Base-by-base conservation (phyloP, 2,797 vertebrate genomes). In the Spondyliosoma cantharus region DNA sequence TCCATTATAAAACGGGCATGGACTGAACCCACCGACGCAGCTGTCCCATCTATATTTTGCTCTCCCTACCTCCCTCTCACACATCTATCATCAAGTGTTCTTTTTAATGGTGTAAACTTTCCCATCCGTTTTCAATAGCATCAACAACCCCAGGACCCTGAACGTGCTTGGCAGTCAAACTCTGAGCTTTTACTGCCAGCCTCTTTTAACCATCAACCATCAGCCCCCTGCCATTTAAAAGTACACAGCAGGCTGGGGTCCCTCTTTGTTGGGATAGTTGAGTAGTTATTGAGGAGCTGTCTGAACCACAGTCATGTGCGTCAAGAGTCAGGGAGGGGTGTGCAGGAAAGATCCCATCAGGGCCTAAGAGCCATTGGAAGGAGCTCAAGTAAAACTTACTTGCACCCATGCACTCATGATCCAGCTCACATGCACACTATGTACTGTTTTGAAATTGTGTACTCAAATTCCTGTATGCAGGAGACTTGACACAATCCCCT, bases 1-100 rank as follows among this genome's bases (percentile, higher is more conserved):
- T 95, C 86, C 91, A 61, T 93, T 85, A 90, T 95, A 93, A 95
- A 95, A 93, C 74, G 80, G 79, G 83, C 87, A 85, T 89, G 91
- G 85, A 90, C 89, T 91, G 65, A 85, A 81, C 84, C 81, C 76
- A 69, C 80, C 74, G 76, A 87, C 80, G 63, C 93, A 94, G 93
- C 93, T 94, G 93, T 94, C 89, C 86, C 69, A 56, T 85, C 86
- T 87, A 79, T 89, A 83, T 86, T 87, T 88, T 90, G 61, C 71
- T 77, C 85, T 56, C 81, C 71, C 60, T 78, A 58, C 71, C 87
- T 76, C 84, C 72, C 69, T 76, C 66, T 74, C 82, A 84, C 79
- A 86, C 86, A 86, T 92, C 88, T 87, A 86, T 91, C 88, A 90
- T 89, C 86, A 83, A 88, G 75, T 84, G 77, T 76, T 89, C 74